These are phyloP conservation scores for Brachypterus glaber DNA, from an alignment of 2,888 invertebrate species.

Conservation along the genomic window DNA sequence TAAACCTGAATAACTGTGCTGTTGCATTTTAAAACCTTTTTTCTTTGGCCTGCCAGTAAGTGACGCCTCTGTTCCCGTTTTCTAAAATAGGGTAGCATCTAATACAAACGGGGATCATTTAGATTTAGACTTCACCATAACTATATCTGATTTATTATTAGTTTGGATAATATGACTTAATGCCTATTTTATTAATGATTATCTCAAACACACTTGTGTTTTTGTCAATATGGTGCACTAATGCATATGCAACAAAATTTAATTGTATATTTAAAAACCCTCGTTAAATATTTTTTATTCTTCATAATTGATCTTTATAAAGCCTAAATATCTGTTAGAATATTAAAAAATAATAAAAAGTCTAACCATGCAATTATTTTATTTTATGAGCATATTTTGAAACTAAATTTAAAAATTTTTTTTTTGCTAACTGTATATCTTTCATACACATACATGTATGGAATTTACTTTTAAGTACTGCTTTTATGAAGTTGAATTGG, in stretches of 20 bases:
- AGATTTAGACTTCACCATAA: conserved; percentile 20
- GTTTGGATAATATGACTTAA: conserved; percentile 21
- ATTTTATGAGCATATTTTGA: conserved; percentile 38
- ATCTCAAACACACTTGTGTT: background rate
- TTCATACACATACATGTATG: too few relatives aligned
- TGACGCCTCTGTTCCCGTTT: too few relatives aligned
- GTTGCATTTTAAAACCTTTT: too few relatives aligned
- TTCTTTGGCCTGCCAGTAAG: too few relatives aligned
- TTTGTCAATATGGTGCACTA: conserved; percentile 18
- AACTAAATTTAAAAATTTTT: conserved; percentile 32
- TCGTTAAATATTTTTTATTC: conserved; percentile 37
- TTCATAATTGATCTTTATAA: conserved; percentile 28
- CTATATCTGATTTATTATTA: conserved; percentile 25
- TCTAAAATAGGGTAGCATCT: too few relatives aligned
- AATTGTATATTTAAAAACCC: conserved; percentile 36
- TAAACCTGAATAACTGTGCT: too few relatives aligned
- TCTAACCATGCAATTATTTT: background rate
- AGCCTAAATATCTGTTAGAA: background rate
- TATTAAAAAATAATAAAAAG: too few relatives aligned
- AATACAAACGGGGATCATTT: conserved; percentile 15
- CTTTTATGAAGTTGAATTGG: too few relatives aligned
- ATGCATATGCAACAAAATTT: conserved; percentile 29
- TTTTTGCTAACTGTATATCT: background rate
- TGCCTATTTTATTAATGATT: conserved; percentile 19
- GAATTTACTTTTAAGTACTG: too few relatives aligned